phyloP scores from a whole-genome alignment of 2,113 vertebrate genomes.

The Crotalus tigris region DNA sequence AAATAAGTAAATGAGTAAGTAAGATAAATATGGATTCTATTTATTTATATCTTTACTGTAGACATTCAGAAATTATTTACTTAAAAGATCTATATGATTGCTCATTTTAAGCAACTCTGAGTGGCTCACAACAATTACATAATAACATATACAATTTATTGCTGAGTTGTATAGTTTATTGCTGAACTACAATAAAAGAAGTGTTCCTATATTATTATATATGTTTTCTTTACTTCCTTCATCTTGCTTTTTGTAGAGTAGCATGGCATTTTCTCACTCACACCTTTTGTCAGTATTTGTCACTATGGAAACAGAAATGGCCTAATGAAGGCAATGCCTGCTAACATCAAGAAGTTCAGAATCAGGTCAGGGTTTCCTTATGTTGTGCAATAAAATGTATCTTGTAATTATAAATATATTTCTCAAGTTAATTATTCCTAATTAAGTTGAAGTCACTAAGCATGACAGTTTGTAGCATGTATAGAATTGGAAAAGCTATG shows the following conservation, averaged over 20 bases:
- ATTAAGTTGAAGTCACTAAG: not conserved
- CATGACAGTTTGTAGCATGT: not conserved
- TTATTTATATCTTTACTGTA: not conserved
- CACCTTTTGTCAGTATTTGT: constrained; percentile 36
- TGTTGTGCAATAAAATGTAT: not conserved
- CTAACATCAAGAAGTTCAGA: not conserved
- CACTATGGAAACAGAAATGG: constrained; percentile 56
- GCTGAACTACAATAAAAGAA: not conserved
- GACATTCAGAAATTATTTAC: not conserved
- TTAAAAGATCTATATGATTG: too few species aligned
- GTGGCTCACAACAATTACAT: too few species aligned
- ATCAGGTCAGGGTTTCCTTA: not conserved
- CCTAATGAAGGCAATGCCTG: not conserved
- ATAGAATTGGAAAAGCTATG: not conserved
- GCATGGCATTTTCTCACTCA: not conserved
- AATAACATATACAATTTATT: not conserved
- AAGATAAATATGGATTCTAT: too few species aligned
- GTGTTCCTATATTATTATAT: not conserved
- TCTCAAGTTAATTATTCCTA: not conserved
- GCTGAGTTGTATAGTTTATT: not conserved
- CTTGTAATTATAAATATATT: not conserved
- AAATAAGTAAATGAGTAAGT: too few species aligned
- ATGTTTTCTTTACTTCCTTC: constrained; percentile 23
- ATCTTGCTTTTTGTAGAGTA: constrained; percentile 1
- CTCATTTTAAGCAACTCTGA: too few species aligned